Conservation (phyloP, 2,888 invertebrate species). For the Rhynchonema sp. region DNA sequence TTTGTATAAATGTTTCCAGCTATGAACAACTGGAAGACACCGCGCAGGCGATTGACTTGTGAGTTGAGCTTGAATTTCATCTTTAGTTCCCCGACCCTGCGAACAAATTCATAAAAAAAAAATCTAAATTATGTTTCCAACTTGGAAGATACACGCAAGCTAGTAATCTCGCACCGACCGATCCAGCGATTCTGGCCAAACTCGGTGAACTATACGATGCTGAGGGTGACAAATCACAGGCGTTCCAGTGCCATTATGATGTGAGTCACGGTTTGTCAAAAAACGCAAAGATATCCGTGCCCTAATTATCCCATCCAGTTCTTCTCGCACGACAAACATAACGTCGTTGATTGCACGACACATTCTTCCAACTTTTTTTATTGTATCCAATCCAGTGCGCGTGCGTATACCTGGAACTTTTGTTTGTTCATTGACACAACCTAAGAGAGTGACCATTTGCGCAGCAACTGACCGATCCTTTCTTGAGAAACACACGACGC, state of each 20-base stretch:
- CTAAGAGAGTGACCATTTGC: no score
- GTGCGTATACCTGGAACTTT: background rate
- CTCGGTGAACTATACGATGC: constrained; percentile 72
- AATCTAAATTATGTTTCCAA: background rate
- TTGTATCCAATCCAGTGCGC: background rate
- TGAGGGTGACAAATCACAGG: constrained; percentile 72
- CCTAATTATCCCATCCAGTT: no score
- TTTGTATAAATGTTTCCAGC: constrained; percentile 19
- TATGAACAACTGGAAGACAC: constrained; percentile 46
- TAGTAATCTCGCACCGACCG: constrained; percentile 61
- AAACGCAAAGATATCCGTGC: background rate
- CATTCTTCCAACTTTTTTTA: no score
- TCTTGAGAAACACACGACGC: no score
- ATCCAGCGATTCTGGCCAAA: constrained; percentile 67
- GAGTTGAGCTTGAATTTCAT: constrained; percentile 12
- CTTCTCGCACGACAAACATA: no score
- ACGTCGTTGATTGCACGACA: no score
- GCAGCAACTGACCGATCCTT: no score
- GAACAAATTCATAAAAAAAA: background rate
- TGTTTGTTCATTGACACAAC: no score
- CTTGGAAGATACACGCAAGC: constrained; percentile 48
- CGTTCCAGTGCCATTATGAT: constrained; percentile 60
- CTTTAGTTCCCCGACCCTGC: background rate
- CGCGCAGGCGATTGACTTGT: constrained; percentile 39
- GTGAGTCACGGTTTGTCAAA: constrained; percentile 33